A percentile compares a stretch with the other conserved stretches of the same genome.
phyloP scores from a whole-genome alignment of 2,797 vertebrate genomes.

The Malurus leucopterus region DNA sequence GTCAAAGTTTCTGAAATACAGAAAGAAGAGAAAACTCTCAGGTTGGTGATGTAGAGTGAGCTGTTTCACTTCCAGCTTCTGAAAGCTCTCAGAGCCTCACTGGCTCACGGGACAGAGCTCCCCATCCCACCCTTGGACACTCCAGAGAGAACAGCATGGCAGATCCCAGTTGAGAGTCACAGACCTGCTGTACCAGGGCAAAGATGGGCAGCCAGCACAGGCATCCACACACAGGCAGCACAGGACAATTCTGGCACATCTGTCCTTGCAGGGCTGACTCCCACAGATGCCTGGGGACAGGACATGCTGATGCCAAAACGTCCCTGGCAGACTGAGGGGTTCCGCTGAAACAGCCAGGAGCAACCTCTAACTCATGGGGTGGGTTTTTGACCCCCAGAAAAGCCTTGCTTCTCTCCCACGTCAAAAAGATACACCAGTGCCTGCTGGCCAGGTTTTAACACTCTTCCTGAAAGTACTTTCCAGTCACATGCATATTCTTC shows the following conservation, averaged over 20 bases:
- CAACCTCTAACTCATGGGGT: not conserved
- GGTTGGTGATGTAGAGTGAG: not conserved
- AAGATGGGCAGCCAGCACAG: not conserved
- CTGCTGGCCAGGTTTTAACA: not conserved
- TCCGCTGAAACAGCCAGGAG: not conserved
- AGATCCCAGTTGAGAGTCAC: rapidly evolving
- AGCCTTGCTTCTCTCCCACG: not conserved
- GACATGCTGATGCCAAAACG: not conserved
- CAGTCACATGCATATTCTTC: not conserved
- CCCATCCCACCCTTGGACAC: not conserved
- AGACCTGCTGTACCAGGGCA: not conserved
- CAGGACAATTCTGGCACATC: not conserved
- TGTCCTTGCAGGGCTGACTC: not conserved
- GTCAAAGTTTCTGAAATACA: constrained; percentile 85
- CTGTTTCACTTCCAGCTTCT: not conserved
- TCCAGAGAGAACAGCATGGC: not conserved
- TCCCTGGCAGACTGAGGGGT: not conserved
- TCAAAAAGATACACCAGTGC: not conserved
- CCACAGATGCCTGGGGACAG: not conserved
- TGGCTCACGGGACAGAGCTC: not conserved
- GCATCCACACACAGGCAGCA: not conserved
- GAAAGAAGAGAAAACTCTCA: not conserved
- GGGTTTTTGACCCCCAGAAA: not conserved
- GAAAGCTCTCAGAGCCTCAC: not conserved
- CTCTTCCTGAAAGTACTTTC: not conserved